Conservation (phyloP, 2,888 invertebrate species). For the Autographa pulchrina region DNA sequence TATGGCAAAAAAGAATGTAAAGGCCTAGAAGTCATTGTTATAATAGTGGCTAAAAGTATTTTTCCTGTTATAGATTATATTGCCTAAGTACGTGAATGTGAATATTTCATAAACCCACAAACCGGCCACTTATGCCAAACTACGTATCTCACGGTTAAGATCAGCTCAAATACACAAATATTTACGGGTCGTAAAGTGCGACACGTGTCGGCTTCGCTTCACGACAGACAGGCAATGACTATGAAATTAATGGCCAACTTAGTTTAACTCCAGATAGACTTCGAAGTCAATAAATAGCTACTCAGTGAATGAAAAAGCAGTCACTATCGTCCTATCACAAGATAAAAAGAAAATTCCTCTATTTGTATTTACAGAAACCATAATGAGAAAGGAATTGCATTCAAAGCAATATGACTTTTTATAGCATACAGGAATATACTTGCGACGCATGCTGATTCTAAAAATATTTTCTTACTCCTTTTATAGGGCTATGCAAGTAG, state of each 20-base stretch:
- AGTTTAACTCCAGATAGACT: slow-evolving; percentile 11
- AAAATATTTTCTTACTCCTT: not conserved
- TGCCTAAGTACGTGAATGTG: too few relatives aligned
- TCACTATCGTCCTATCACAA: slow-evolving; percentile 2
- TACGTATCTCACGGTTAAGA: slow-evolving; percentile 40
- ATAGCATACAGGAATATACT: not conserved
- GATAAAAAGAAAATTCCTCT: not conserved
- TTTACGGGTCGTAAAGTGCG: slow-evolving; percentile 52
- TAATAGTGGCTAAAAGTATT: too few relatives aligned
- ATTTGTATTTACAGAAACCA: not conserved
- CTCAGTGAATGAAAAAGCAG: not conserved
- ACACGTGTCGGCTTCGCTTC: slow-evolving; percentile 44
- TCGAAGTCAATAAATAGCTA: not conserved
- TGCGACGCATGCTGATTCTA: slow-evolving; percentile 1
- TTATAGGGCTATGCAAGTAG: not conserved
- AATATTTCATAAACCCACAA: not conserved
- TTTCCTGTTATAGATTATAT: too few relatives aligned
- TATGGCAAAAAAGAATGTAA: too few relatives aligned
- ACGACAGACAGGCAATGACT: slow-evolving; percentile 44
- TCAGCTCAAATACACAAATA: slow-evolving; percentile 47
- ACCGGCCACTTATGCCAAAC: slow-evolving; percentile 27
- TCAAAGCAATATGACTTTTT: slow-evolving; percentile 6
- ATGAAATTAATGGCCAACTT: slow-evolving; percentile 47
- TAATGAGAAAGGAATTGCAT: slow-evolving; percentile 2
- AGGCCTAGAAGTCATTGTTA: too few relatives aligned